These are phyloP conservation scores for Pammene aurita DNA, from an alignment of 2,888 invertebrate species.

Conservation along the genomic window DNA sequence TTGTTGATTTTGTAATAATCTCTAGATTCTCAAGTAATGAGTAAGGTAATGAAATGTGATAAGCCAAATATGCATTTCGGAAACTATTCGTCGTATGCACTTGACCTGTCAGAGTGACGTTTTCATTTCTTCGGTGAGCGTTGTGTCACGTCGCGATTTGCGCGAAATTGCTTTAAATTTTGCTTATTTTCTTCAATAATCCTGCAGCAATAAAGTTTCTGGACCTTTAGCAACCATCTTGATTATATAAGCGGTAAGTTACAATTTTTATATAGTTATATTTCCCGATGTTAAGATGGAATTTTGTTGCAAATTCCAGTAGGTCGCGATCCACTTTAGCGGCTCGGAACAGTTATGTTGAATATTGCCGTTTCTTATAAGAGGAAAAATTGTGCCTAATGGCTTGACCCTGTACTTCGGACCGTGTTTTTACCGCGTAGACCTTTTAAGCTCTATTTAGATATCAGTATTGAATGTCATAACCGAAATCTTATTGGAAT, in stretches of 20 bases:
- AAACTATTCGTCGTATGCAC: conserved; percentile 19
- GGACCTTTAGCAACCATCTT: conserved; percentile 5
- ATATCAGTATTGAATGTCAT: neutral
- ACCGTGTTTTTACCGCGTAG: conserved; percentile 9
- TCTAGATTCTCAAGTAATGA: neutral
- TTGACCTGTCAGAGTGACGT: conserved; percentile 41
- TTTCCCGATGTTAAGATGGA: conserved; percentile 11
- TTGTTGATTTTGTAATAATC: neutral
- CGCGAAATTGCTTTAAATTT: conserved; percentile 32
- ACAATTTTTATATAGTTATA: neutral
- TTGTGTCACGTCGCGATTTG: conserved; percentile 40
- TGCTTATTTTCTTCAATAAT: conserved; percentile 27
- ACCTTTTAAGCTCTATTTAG: conserved; percentile 24
- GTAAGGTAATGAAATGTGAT: neutral
- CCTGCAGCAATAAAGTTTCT: conserved; percentile 18
- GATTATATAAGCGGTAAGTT: conserved; percentile 34
- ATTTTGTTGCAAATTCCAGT: conserved; percentile 38
- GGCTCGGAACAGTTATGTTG: conserved; percentile 38
- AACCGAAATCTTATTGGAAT: conserved; percentile 11
- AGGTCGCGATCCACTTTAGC: conserved; percentile 41
- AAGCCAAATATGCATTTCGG: neutral
- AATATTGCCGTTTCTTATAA: conserved; percentile 37
- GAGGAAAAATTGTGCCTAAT: conserved; percentile 22
- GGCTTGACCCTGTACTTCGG: conserved; percentile 36
- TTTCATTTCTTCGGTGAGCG: conserved; percentile 37